These are phyloP conservation scores for Rhynchophorus ferrugineus DNA, from an alignment of 1,140 invertebrate genomes.

Conservation along the genomic window DNA sequence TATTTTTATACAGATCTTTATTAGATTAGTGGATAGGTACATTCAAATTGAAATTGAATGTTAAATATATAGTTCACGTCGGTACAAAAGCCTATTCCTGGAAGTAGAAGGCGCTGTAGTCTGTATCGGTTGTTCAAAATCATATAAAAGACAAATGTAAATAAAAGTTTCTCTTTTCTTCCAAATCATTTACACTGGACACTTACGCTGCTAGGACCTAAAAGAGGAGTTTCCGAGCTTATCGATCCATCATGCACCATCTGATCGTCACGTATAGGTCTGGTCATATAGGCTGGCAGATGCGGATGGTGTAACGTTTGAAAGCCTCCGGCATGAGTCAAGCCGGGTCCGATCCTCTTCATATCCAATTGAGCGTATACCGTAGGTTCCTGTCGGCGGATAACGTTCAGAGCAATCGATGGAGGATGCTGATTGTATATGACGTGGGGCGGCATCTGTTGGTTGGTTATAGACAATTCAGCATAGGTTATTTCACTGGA, in stretches of 20 bases:
- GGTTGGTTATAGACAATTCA: conserved; percentile 43
- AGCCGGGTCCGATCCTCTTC: conserved; percentile 31
- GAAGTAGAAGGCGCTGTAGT: too few species aligned
- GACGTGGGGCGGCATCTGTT: conserved; percentile 39
- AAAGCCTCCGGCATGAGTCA: conserved; percentile 35
- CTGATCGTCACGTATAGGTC: conserved; percentile 34
- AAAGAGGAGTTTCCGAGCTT: conserved; percentile 35
- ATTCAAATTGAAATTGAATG: too few species aligned
- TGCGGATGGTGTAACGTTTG: conserved; percentile 37
- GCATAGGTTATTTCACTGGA: conserved; percentile 46
- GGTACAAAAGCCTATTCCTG: too few species aligned
- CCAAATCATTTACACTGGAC: conserved; percentile 4
- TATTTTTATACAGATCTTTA: too few species aligned
- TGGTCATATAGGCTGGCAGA: conserved; percentile 35
- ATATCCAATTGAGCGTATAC: conserved; percentile 48
- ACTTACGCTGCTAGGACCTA: conserved; percentile 36
- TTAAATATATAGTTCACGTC: too few species aligned
- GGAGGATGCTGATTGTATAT: conserved; percentile 37
- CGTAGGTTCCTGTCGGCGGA: conserved; percentile 40
- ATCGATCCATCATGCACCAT: conserved; percentile 33
- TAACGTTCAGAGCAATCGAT: conserved; percentile 37
- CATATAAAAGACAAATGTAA: too few species aligned
- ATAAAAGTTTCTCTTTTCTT: too few species aligned
- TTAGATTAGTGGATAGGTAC: too few species aligned
- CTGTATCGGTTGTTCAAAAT: too few species aligned